Evolutionary conservation across 2,113 vertebrate species (phyloP).

Genomic region (Camelus dromedarius): DNA sequence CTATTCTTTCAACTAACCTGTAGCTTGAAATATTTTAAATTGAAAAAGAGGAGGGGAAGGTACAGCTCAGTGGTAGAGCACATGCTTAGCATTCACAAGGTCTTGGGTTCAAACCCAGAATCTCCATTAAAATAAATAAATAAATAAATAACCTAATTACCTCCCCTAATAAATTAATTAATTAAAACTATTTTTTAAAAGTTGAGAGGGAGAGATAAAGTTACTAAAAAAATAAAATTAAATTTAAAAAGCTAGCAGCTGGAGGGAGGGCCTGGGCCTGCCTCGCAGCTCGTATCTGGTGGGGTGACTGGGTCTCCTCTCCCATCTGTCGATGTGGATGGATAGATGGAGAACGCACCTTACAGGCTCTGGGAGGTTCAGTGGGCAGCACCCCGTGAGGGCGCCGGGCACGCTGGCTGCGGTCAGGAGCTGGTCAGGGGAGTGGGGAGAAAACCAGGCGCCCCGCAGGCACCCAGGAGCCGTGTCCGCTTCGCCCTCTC

Average conservation of each 20-base stretch:
- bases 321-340: not conserved
- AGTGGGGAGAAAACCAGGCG: fast-evolving
- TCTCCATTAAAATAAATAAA: too few relatives aligned
- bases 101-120: too few relatives aligned
- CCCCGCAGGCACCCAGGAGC: fast-evolving
- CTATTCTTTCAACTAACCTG: not conserved
- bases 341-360: not conserved
- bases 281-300: not conserved
- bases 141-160: too few relatives aligned
- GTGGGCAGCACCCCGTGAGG: fast-evolving
- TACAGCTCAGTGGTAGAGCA: too few relatives aligned
- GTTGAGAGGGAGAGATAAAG: not conserved
- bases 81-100: too few relatives aligned
- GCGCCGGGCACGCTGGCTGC: fast-evolving
- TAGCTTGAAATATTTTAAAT: not conserved
- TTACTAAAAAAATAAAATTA: not conserved
- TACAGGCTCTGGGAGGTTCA: fast-evolving
- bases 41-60: not conserved
- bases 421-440: fast-evolving
- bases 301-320: not conserved
- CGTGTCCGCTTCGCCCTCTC: too few relatives aligned
- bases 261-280: not conserved
- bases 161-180: too few relatives aligned
- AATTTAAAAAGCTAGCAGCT: not conserved
- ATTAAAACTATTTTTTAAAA: too few relatives aligned